Evolutionary conservation across 2,797 vertebrate genomes (phyloP).

Genomic region (Scyliorhinus canicula): DNA sequence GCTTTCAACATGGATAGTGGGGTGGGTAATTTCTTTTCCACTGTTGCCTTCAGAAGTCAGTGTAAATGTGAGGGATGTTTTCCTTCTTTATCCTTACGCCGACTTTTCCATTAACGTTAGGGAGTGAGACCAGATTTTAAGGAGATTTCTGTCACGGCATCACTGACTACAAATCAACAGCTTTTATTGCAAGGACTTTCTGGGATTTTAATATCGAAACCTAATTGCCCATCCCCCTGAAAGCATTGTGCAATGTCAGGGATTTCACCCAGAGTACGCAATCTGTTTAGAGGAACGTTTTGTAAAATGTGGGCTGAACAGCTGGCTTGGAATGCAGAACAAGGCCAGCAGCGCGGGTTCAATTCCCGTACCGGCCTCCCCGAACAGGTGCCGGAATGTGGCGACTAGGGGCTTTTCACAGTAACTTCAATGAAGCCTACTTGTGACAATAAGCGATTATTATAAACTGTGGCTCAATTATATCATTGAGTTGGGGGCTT

Average conservation of each 20-base stretch:
- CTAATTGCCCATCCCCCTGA: too few relatives aligned
- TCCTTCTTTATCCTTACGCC: not conserved
- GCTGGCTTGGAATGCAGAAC: too few relatives aligned
- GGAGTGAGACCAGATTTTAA: not conserved
- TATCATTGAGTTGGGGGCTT: not conserved
- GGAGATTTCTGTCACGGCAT: not conserved
- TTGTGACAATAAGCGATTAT: too few relatives aligned
- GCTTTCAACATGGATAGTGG: not conserved
- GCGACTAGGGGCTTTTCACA: too few relatives aligned
- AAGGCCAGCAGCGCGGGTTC: too few relatives aligned
- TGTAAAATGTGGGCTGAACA: too few relatives aligned
- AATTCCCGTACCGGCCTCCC: too few relatives aligned
- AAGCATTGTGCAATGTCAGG: not conserved
- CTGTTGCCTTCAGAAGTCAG: not conserved
- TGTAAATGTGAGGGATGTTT: not conserved
- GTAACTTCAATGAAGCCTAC: too few relatives aligned
- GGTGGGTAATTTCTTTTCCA: not conserved
- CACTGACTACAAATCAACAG: not conserved
- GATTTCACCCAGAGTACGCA: not conserved
- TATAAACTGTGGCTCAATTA: not conserved
- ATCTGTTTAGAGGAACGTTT: not conserved
- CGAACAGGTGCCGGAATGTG: too few relatives aligned
- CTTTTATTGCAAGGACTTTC: not conserved
- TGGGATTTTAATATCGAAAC: not conserved
- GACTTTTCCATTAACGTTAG: not conserved